phyloP scores from a whole-genome alignment of 2,888 invertebrate species.

The Thelaira solivaga region DNA sequence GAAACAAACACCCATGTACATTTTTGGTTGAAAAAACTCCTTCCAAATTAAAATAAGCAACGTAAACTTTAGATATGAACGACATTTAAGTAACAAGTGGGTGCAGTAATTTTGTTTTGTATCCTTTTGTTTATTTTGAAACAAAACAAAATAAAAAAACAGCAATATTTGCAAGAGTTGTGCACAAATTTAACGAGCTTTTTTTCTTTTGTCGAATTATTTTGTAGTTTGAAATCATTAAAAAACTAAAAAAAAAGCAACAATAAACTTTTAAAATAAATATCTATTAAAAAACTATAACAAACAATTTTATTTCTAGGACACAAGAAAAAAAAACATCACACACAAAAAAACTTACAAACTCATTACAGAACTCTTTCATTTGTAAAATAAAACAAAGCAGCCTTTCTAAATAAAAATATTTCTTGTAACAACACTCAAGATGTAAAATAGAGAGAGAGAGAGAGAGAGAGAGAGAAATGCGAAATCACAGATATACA shows the following conservation, averaged over 20 bases:
- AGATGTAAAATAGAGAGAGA: constrained; percentile 2
- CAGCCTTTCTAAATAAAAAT: not conserved
- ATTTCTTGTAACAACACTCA: constrained; percentile 20
- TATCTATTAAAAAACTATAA: constrained; percentile 59
- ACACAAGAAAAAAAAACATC: constrained; percentile 2
- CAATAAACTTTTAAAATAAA: constrained; percentile 53
- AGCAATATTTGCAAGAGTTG: constrained; percentile 25
- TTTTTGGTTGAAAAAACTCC: not conserved
- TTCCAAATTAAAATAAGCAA: constrained; percentile 33
- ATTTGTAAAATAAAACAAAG: constrained; percentile 41
- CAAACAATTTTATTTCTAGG: constrained; percentile 51
- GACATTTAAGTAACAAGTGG: constrained; percentile 32
- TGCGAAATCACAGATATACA: constrained; percentile 27
- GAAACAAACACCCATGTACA: not conserved
- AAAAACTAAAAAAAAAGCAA: constrained; percentile 10
- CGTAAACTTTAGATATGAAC: constrained; percentile 3
- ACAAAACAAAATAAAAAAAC: not conserved
- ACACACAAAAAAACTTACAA: not conserved
- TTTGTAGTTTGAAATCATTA: constrained; percentile 4
- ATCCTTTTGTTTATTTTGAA: not conserved
- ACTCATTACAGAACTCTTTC: constrained; percentile 59
- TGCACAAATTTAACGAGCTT: constrained; percentile 47
- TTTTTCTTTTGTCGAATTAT: not conserved
- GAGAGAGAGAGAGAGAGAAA: too few relatives aligned
- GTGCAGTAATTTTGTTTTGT: not conserved